Conservation (phyloP, 2,113 vertebrate genomes). For the Xenus cinereus region DNA sequence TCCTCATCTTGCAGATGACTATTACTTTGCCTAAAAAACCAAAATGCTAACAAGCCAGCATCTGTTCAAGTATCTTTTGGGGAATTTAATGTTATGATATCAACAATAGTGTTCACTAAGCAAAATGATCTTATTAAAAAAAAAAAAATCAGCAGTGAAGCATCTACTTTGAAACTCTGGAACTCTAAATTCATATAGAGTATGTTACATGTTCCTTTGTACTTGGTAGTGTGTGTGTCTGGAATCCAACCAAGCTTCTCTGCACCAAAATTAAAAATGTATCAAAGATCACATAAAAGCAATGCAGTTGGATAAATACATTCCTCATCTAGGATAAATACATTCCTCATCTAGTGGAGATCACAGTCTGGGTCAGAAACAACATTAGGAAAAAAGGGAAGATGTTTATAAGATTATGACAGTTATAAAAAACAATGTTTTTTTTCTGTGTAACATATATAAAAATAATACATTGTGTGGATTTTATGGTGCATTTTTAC, state of each 20-base stretch:
- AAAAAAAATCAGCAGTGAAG: neutral
- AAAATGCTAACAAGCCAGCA: neutral
- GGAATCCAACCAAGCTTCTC: neutral
- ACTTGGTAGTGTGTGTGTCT: neutral
- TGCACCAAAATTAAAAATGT: neutral
- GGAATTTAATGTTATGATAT: neutral
- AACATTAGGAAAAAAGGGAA: neutral
- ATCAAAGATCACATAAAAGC: neutral
- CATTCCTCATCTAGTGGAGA: neutral
- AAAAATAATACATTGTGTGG: neutral
- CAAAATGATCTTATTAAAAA: neutral
- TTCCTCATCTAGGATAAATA: neutral
- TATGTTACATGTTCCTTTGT: neutral
- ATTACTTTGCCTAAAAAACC: neutral
- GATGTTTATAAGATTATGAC: neutral
- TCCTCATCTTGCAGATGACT: neutral
- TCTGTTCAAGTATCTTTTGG: neutral
- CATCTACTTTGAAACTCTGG: neutral
- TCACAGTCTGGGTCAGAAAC: neutral
- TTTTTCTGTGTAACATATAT: neutral
- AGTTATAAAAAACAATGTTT: neutral
- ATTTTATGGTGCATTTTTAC: neutral
- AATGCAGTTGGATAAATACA: neutral
- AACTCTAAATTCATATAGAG: neutral
- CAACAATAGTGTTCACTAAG: neutral